Conservation (phyloP, 2,113 vertebrate genomes). For the Caranx ignobilis region DNA sequence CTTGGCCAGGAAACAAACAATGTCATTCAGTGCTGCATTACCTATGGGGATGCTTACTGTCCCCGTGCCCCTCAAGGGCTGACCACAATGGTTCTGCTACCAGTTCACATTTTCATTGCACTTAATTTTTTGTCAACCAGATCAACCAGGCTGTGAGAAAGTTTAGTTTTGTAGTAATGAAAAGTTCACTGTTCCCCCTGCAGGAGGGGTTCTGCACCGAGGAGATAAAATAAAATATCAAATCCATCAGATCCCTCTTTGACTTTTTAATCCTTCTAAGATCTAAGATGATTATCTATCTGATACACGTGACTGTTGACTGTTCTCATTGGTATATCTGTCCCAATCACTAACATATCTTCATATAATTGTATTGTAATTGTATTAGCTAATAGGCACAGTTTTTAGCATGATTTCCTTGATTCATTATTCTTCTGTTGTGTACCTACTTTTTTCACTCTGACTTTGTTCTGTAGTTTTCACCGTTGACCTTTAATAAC, state of each 20-base stretch:
- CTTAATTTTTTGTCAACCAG: no score
- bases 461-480: no score
- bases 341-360: no score
- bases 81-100: conserved; percentile 13
- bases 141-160: not conserved
- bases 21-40: not conserved
- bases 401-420: no score
- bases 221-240: not conserved
- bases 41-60: conserved; percentile 19
- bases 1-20: conserved; percentile 24
- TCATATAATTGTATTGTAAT: no score
- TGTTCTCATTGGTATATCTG: not conserved
- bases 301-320: not conserved
- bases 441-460: no score
- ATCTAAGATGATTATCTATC: not conserved
- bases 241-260: no score
- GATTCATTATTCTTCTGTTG: no score
- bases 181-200: not conserved
- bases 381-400: no score
- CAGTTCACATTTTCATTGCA: not conserved
- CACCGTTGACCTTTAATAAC: no score
- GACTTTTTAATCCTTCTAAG: no score
- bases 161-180: no score
- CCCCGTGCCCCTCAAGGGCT: not conserved
- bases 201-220: not conserved